Base-by-base conservation (phyloP, 2,888 invertebrate species). In the Drymonia ruficornis region DNA sequence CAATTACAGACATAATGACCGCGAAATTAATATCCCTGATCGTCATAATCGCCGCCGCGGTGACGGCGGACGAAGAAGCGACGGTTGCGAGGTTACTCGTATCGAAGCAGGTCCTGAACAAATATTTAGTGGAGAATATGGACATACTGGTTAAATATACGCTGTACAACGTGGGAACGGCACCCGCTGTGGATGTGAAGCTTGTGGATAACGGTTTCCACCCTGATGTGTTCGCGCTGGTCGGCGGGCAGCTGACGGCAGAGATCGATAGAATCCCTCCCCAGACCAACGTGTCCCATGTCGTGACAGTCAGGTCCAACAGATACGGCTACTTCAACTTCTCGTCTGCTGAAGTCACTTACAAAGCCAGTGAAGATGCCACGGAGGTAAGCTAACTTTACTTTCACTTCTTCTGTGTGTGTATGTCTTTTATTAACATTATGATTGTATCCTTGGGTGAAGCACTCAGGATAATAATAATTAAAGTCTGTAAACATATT, bases 251-350 rank as follows among this genome's bases (percentile, higher is more conserved):
- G 84, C 91, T 97, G 55, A 94, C 95, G 38, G 96, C 97, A 0
- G 94, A 94, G 72, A 96, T 99, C 75, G 97, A 98, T 74, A 94
- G 98, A 72, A 97, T 99, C 78, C 96, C 98, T 15, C 98, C 99
- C 6, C 96, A 97, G 76, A 96, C 96, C 13, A 99, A 99, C 89
- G 97, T 98, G 2, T 96, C 98, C 0, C 99, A 99, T 85, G 96
- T 98, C 5, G 96, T 98, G 18, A 97, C 99, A 8, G 96, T 99
- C 12, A 94, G 97, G 61, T 99, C 99, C 5, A 96, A 96, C 75
- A 96, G 96, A 78, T 97, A 94, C 80, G 99, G 99, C 31, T 97
- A 98, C 85, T 99, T 98, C 93, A 99, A 99, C 89, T 99, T 99
- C 86, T 97, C 99, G 2, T 96, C 99, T 50, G 99, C 99, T 61